Evolutionary conservation across 2,113 vertebrate genomes (phyloP).

Genomic region (Glareola pratincola): DNA sequence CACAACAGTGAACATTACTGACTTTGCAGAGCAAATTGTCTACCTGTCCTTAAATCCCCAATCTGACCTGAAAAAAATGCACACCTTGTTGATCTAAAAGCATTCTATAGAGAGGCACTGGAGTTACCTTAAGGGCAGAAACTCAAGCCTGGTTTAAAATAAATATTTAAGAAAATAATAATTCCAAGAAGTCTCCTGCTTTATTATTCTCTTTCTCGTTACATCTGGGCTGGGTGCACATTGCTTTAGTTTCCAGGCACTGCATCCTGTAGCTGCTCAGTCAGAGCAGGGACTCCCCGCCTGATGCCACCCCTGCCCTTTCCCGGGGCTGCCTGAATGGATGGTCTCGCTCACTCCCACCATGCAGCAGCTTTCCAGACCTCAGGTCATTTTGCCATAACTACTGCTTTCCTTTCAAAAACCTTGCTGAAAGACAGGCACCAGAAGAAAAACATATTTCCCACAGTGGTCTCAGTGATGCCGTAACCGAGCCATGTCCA

Average conservation of each 20-base stretch:
- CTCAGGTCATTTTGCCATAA: too few relatives aligned
- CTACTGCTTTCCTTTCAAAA: not conserved
- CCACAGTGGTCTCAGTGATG: not conserved
- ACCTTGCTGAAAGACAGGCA: not conserved
- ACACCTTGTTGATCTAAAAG: rapidly evolving
- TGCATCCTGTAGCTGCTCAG: not conserved
- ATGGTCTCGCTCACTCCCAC: not conserved
- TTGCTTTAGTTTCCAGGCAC: not conserved
- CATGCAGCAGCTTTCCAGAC: not conserved
- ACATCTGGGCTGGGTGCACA: not conserved
- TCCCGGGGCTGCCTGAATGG: not conserved
- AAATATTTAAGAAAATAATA: not conserved
- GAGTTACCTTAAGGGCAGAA: not conserved
- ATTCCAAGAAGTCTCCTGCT: not conserved
- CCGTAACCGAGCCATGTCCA: not conserved
- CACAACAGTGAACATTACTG: rapidly evolving
- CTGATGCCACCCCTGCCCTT: not conserved
- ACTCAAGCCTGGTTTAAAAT: not conserved
- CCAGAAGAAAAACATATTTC: not conserved
- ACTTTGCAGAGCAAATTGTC: not conserved
- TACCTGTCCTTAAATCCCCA: not conserved
- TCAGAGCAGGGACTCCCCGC: not conserved
- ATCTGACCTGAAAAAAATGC: rapidly evolving
- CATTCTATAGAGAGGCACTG: not conserved
- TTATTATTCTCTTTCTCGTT: not conserved